Base-by-base conservation (phyloP, 2,113 vertebrate species). In the Lampris megalopsis region DNA sequence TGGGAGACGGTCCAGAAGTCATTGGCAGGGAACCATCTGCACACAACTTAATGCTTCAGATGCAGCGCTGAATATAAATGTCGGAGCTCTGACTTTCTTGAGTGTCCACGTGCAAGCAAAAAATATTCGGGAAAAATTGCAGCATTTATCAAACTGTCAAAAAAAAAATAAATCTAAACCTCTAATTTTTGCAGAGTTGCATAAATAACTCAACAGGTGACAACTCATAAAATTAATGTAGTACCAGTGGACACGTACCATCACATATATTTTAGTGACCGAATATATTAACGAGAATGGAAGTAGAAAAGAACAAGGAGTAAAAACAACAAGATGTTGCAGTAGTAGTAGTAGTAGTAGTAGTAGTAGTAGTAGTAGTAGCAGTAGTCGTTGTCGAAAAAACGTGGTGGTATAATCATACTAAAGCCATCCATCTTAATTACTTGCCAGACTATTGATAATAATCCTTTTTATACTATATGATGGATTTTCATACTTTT, bases 101-200 rank as follows among this genome's bases (percentile, higher is more conserved):
- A 77, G 87, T 88, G 74, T 75, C 59, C 66, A 75, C 60, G 71
- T 57, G 71, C 52, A 74, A 66, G 61, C 68, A 80, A 36, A 9
- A 73, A 63, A 63, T 43, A 50, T 72, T 50, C 50, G 47, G 35
- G 69, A 61, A 43, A 53, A 40, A 37, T 50, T 59, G 49, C 64
- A 67, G 68, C 63, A 86, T 90, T 82, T 47, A 85, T 86, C 76
- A 89, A 85, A 85, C 73, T 88, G 63, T 79, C 74, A 68, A 7
- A 48, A 43, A 57, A 64, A 70, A 35, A 64, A 76, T 47, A 50
- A 74, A 56, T 24, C n/a, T n/a, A 54, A 40, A 75, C 35, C 36
- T 61, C 10, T 77, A 78, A 36, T 63, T 73, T 70, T 82, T 68
- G 60, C 59, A 71, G 59, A 75, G 80, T n/a, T 66, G 49, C 63